Evolutionary conservation across 1,140 invertebrate species (phyloP), one percentile per base, ranked within the genome.

Genomic region (Philopotamus ludificatus): DNA sequence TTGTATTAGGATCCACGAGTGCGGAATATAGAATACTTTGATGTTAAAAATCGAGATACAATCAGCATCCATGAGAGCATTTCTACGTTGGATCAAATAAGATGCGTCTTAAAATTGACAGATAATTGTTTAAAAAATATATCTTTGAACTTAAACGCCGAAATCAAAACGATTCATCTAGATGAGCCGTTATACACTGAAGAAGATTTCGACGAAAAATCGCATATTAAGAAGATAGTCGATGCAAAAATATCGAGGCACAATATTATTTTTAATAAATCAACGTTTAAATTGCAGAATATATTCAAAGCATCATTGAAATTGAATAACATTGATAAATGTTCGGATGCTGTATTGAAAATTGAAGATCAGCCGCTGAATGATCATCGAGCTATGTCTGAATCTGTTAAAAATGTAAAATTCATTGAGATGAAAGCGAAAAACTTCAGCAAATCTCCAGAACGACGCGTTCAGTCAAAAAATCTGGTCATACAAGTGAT

Each of bases 141-240:
- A 15, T 76, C 76, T 42, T 72, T 73, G 41, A 77, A 77, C 72
- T 64, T 78, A 39, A 76, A 74, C 53, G 71, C 75, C 54, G 74
- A 74, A 59, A 68, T 70, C 26, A 65, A 74, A 23, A 76, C 74
- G 71, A 66, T 75, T 2, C 74, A 76, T 68, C 22, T 68, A 2
- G 69, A 72, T 12, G 63, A 72, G 54, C 76, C 77, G 1, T 74
- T 67, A 26, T 78, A 78, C 21, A 71, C 79, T 23, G 79, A 81
- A 41, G 75, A 80, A 60, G 74, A 80, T 50, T 81, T 78, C 67
- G 79, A 81, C 70, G 74, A 80, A 68, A 77, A 78, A 71, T 70
- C 77, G 58, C 77, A 79, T 54, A 79, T 81, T 47, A 74, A 80
- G 71, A 74, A 80, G 72, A 58, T 80, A 18, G 79, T 80, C 0